phyloP scores from a whole-genome alignment of 35 echinoderm and acorn worm genomes.

The Lytechinus variegatus region DNA sequence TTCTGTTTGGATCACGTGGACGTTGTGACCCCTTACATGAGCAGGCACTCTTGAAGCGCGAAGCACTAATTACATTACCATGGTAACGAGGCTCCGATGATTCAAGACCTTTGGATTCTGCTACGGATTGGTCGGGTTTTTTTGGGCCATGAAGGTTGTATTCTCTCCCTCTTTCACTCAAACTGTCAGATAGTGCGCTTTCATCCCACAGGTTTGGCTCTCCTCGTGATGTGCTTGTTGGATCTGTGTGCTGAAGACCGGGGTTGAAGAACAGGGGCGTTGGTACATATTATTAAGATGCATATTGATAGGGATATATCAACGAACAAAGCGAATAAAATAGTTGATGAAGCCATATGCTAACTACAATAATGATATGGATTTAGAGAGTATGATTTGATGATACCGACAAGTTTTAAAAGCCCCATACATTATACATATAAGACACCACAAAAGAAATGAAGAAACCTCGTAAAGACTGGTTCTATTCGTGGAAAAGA shows the following conservation, averaged over 20 bases:
- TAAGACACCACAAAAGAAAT: no score
- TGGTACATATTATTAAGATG: not conserved
- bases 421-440: no score
- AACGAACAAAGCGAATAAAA: no score
- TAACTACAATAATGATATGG: not conserved
- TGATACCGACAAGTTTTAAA: no score
- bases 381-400: no score
- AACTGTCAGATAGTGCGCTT: not conserved
- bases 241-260: not conserved
- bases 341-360: not conserved
- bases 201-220: not conserved
- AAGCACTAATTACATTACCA: not conserved
- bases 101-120: not conserved
- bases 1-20: not conserved
- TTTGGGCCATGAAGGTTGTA: not conserved
- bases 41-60: not conserved
- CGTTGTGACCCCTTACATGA: not conserved
- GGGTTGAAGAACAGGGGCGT: not conserved
- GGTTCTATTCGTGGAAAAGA: no score
- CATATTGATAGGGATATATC: no score
- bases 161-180: not conserved
- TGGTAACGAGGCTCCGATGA: not conserved
- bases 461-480: no score
- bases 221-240: not conserved
- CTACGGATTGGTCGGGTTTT: not conserved